phyloP scores from a whole-genome alignment of 2,113 vertebrate genomes.

The Odontesthes bonariensis region DNA sequence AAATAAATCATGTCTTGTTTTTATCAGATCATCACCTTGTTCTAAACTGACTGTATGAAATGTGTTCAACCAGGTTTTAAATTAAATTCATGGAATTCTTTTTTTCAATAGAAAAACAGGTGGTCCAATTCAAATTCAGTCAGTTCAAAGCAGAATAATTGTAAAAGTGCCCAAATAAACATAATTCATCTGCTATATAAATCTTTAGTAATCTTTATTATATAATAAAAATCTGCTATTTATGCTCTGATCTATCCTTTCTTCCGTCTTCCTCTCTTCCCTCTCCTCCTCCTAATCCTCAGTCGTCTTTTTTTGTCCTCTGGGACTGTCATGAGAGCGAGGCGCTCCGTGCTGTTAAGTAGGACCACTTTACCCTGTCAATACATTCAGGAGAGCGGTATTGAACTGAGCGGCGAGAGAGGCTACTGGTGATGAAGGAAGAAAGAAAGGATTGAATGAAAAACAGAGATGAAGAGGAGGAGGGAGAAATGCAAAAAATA shows the following conservation, averaged over 20 bases:
- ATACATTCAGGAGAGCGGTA: conserved; percentile 78
- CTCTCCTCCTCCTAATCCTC: conserved; percentile 13
- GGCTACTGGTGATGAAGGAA: background rate
- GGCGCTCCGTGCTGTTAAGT: conserved; percentile 70
- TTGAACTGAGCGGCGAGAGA: conserved; percentile 58
- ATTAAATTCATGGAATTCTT: too few relatives aligned
- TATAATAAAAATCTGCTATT: background rate
- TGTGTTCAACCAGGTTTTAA: too few relatives aligned
- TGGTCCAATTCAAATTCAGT: too few relatives aligned
- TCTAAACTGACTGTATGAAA: background rate
- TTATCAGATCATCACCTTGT: background rate
- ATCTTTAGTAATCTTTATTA: too few relatives aligned
- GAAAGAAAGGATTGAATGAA: background rate
- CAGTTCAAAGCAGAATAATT: background rate
- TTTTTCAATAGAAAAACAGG: too few relatives aligned
- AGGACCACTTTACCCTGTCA: conserved; percentile 82
- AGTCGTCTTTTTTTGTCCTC: conserved; percentile 44
- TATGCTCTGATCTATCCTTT: background rate
- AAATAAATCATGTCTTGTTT: background rate
- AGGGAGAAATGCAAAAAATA: background rate
- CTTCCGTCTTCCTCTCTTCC: background rate
- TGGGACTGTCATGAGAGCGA: conserved; percentile 61
- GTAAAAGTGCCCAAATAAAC: background rate
- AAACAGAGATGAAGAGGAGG: background rate
- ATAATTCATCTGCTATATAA: background rate